Percentiles rank a stretch among this genome's conserved stretches.
Conservation (phyloP, 2,113 vertebrate species). For the Rallus limicola region DNA sequence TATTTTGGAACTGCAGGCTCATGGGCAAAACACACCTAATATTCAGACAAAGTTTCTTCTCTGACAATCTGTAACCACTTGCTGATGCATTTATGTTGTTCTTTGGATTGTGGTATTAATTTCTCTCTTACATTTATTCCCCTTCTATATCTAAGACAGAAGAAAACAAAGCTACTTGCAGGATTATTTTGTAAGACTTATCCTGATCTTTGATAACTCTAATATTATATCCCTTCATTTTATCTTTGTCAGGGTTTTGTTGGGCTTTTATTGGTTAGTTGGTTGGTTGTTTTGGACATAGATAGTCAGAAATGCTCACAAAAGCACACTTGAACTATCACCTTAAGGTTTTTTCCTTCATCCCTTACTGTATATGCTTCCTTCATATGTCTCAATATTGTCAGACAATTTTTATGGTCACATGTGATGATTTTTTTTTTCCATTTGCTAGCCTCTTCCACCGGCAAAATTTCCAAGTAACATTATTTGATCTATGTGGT, state of each 20-base stretch:
- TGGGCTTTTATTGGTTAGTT: too few relatives aligned
- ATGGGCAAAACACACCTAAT: background rate
- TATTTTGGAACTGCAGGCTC: background rate
- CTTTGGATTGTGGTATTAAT: background rate
- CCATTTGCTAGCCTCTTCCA: background rate
- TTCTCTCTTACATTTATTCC: background rate
- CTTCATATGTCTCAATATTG: background rate
- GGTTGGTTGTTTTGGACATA: too few relatives aligned
- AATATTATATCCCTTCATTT: background rate
- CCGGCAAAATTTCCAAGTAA: background rate
- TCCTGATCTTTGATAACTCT: background rate
- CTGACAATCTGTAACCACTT: background rate
- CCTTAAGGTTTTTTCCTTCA: background rate
- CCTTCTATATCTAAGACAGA: background rate
- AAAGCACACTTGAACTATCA: background rate
- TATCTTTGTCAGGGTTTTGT: background rate
- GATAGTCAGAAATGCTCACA: background rate
- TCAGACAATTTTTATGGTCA: background rate
- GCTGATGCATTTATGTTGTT: background rate
- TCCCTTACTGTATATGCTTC: background rate
- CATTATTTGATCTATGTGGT: background rate
- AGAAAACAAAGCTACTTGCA: background rate
- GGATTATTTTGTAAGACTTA: background rate
- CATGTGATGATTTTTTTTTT: background rate
- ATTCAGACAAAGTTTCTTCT: background rate